Evolutionary conservation across 2,797 vertebrate genomes (phyloP), one percentile per base, ranked within the genome.

Genomic region (Lacerta agilis): DNA sequence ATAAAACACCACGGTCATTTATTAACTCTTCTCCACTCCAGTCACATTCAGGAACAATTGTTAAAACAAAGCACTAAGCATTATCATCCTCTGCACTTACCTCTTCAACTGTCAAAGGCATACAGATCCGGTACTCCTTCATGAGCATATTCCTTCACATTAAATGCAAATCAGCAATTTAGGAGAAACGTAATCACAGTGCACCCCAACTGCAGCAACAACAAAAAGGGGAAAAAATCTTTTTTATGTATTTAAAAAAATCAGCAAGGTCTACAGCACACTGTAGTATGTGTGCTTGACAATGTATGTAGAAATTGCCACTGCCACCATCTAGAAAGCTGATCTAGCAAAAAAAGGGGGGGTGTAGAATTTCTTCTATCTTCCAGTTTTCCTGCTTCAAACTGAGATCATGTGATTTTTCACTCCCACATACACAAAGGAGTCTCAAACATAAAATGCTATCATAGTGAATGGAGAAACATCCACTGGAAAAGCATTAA

Each of bases 111-210:
- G 98, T 98, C 93, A 99, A 97, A 66, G 98, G 98, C 98, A 99
- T 99, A 93, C 98, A 99, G 98, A 99, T 99, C 97, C 98, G 97
- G 96, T 99, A 99, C 97, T 99, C 98, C 97, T 99, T 99, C 96
- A 99, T 97, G 97, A 99, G 97, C 98, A 99, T 99, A 98, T 97
- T 98, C 96, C 93, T 82, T 93, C 94, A 92, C 95, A 92, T 91
- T 91, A 86, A n/a, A 83, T 89, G 94, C 81, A 79, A 84, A 93
- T 66, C 94, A 75, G 86, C 91, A 80, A 91, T 91, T 82, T 85
- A 86, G 64, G 90, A 91, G 93, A 94, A 94, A 94, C 90, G 94
- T 80, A 88, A 33, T 8, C 80, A 6, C 90, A 86, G 91, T 86
- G 88, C 88, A 87, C 90, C 82, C 58, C 5, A 91, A 87, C 45